A percentile compares a stretch with the other conserved stretches of the same genome.
These are phyloP conservation scores for Apodemia duryi DNA, from an alignment of 2,888 invertebrate genomes.

Conservation along the genomic window DNA sequence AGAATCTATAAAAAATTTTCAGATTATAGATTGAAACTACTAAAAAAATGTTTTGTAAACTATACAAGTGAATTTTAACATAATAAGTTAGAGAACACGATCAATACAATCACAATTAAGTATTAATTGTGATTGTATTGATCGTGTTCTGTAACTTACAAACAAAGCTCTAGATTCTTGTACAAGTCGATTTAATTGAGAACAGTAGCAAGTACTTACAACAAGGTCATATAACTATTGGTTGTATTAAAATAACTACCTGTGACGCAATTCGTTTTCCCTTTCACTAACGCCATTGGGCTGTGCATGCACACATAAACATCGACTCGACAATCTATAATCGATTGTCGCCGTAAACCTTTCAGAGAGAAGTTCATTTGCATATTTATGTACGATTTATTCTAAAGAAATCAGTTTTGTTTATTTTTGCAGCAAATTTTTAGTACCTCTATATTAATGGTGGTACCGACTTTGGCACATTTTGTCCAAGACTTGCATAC, in stretches of 20 bases:
- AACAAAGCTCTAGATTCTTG: not conserved
- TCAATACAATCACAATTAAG: no score
- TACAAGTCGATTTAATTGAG: conserved; percentile 3
- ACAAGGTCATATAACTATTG: conserved; percentile 5
- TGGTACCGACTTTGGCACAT: no score
- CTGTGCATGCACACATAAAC: conserved; percentile 20
- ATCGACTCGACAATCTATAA: conserved; percentile 8
- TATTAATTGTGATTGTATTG: not conserved
- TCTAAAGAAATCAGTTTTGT: not conserved
- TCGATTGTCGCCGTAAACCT: conserved; percentile 5
- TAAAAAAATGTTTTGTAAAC: no score
- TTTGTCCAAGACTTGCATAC: no score
- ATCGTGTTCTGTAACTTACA: not conserved
- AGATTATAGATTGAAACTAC: no score
- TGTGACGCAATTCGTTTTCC: conserved; percentile 62
- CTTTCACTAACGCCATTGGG: conserved; percentile 65
- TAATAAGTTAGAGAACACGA: no score
- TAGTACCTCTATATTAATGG: no score
- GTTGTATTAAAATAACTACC: conserved; percentile 30
- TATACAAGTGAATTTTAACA: no score
- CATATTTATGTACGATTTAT: not conserved
- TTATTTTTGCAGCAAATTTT: no score
- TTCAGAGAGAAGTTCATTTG: conserved; percentile 8
- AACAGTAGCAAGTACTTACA: conserved; percentile 1
- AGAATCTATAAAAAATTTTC: no score